These are phyloP conservation scores for Apomyelois bistriatella DNA, from an alignment of 2,888 invertebrate species.

Conservation along the genomic window DNA sequence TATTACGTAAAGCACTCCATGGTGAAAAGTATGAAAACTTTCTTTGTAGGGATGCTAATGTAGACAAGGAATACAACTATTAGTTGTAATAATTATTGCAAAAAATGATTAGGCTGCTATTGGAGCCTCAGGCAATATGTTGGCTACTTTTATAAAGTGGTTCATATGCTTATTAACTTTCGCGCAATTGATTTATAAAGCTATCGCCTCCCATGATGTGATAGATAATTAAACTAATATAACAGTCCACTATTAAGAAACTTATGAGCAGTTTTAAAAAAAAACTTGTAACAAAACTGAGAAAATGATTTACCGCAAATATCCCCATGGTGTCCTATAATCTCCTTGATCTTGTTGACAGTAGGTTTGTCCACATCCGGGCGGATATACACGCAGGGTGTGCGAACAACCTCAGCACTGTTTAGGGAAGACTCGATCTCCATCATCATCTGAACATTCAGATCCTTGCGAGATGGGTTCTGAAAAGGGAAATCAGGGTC, in stretches of 20 bases:
- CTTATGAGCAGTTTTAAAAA: no score
- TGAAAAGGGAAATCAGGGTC: conserved; percentile 68
- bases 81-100: neutral
- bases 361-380: conserved; percentile 92
- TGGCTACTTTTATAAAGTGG: no score
- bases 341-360: conserved; percentile 90
- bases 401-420: conserved; percentile 87
- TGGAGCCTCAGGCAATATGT: no score
- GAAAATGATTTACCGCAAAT: conserved; percentile 70
- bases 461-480: conserved; percentile 94
- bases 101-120: neutral
- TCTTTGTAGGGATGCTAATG: no score
- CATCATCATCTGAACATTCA: conserved; percentile 96
- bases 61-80: no score
- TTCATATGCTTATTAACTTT: no score
- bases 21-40: no score
- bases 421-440: conserved; percentile 91
- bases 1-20: no score
- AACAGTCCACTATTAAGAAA: no score
- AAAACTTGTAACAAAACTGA: neutral
- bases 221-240: no score
- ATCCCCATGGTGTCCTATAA: conserved; percentile 91
- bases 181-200: no score
- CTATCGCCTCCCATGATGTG: no score
- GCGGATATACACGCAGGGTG: conserved; percentile 90